Base-by-base conservation (phyloP, 2,113 vertebrate genomes). In the Columba livia region DNA sequence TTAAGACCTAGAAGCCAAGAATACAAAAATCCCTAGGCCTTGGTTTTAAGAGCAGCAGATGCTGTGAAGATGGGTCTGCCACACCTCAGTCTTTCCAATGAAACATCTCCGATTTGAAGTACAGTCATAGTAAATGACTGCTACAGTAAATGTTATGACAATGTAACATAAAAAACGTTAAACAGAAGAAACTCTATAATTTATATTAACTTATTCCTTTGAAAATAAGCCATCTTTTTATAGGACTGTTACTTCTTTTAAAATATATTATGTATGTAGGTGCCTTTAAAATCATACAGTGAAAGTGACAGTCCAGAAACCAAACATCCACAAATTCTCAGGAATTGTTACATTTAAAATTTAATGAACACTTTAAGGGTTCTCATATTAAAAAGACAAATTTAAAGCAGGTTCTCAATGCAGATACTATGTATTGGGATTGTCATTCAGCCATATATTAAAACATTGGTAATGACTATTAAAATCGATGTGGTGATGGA, bases 131-230 rank as follows among this genome's bases (percentile, higher is more conserved):
- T 79, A 82, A 79, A 66, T 79, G 90, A 81, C 54, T 85, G 44
- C 53, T 94, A 80, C 19, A 54, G 85, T 75, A 90, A 95, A 93
- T 89, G 57, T 86, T 95, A 79, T 85, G 90, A 94, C 69, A 94
- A 44, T 67, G 8, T 67, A 95, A 93, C 17, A 70, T 57, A 50
- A 79, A 90, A 90, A 50, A 47, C 0, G 2, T 88, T 84, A 51
- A 93, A 1, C 12, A 26, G 34, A 80, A 67, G 58, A 69, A 88
- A 25, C 47, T 80, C 71, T 57, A 1, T 64, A 61, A 88, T 94
- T 90, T 67, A 51, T 77, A 85, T 40, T 78, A 90, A 74, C 48
- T 36, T 65, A 86, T 11, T 81, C 38, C 44, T 94, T 78, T 84
- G 70, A 84, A 94, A 96, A 94, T 9, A 4, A 83, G 58, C 25